phyloP scores from a whole-genome alignment of 2,113 vertebrate genomes.

The Crotalus tigris region DNA sequence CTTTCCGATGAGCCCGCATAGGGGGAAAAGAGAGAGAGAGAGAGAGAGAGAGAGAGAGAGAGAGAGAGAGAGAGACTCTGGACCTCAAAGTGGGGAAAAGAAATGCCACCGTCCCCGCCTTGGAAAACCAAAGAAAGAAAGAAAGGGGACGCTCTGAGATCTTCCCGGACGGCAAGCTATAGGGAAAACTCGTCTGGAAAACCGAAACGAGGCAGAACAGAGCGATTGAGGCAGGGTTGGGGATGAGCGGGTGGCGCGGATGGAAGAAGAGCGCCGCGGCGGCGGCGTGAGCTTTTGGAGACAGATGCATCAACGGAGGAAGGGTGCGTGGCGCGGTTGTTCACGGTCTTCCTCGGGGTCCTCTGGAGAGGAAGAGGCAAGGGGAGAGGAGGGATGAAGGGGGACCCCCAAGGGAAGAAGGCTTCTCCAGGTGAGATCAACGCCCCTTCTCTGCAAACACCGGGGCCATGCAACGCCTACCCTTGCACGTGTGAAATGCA shows the following conservation, averaged over 20 bases:
- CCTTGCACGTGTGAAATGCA: neutral
- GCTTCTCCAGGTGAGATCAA: neutral
- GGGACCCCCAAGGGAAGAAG: no score
- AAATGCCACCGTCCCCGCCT: neutral
- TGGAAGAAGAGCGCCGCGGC: no score
- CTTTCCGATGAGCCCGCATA: accelerated
- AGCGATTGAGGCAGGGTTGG: neutral
- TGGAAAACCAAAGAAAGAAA: neutral
- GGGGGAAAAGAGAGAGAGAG: neutral
- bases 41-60: neutral
- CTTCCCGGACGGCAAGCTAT: neutral
- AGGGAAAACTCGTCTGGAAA: neutral
- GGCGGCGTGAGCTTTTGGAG: neutral
- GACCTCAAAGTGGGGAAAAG: neutral
- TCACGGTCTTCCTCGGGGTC: neutral
- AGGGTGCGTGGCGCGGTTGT: neutral
- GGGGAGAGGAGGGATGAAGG: neutral
- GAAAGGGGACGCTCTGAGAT: neutral
- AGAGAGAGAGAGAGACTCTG: neutral
- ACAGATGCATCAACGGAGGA: neutral
- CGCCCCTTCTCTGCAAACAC: neutral
- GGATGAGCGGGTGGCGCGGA: neutral
- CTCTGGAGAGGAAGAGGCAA: neutral
- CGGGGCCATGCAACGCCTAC: no score
- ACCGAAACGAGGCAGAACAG: neutral